A percentile compares a stretch with the other conserved stretches of the same genome.
Evolutionary conservation across 2,797 vertebrate species (phyloP).

Genomic region (Neosilurus hyrtlii): DNA sequence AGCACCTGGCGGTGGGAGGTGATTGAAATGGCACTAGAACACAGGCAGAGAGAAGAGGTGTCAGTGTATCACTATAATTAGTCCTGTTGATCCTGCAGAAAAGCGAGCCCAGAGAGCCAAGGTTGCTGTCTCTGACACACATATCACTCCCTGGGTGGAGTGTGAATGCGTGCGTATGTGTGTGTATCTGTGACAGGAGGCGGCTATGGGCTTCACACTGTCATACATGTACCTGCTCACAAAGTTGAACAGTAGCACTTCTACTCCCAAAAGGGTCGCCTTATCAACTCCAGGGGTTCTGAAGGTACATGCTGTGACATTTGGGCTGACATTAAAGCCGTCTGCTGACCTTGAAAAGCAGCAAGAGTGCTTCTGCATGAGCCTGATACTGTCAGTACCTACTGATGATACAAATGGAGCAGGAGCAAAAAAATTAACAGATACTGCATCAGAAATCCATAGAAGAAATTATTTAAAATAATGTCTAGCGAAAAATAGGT

Average conservation of each 20-base stretch:
- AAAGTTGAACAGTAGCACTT: constrained; percentile 46
- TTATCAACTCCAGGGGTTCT: constrained; percentile 50
- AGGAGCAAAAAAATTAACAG: neutral
- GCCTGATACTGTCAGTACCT: constrained; percentile 1
- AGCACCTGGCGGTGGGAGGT: constrained; percentile 59
- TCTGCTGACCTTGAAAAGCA: constrained; percentile 34
- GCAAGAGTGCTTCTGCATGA: constrained; percentile 7
- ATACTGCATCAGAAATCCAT: neutral
- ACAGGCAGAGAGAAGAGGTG: constrained; percentile 52
- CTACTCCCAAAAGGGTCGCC: constrained; percentile 44
- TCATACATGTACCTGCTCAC: constrained; percentile 50
- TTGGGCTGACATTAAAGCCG: constrained; percentile 37
- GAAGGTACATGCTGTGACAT: constrained; percentile 46
- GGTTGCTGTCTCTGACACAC: constrained; percentile 54
- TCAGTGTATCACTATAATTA: constrained; percentile 61
- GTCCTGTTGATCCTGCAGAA: constrained; percentile 59
- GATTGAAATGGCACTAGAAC: constrained; percentile 57
- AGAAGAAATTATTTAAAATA: neutral
- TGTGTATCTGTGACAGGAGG: constrained; percentile 54
- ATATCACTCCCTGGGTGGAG: constrained; percentile 51
- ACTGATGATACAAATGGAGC: constrained; percentile 1
- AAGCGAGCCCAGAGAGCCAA: constrained; percentile 49
- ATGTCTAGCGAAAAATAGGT: constrained; percentile 1
- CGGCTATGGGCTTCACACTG: constrained; percentile 51
- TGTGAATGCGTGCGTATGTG: constrained; percentile 48